Evolutionary conservation across 2,113 vertebrate species (phyloP), one percentile per base, ranked within the genome.

Genomic region (Maccullochella peelii): DNA sequence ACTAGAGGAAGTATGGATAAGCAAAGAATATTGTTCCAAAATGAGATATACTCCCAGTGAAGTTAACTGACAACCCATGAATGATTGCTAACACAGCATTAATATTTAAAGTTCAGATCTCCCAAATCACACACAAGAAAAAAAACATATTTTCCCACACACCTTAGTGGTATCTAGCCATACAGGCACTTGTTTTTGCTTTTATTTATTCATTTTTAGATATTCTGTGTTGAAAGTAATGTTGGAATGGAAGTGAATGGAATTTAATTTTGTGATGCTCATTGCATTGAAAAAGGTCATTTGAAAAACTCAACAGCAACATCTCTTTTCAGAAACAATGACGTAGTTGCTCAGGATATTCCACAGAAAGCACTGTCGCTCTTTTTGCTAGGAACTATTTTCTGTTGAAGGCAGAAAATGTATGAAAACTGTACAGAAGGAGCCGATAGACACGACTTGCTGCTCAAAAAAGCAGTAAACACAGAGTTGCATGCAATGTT

Each of bases 71-170:
- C 57, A 54, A 42, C 3, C 4, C n/a, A 50, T 54, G 54, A 68
- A 21, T 50, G n/a, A 25, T 25, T 7, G 33, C n/a, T 61, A 36
- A 52, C 5, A 21, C 6, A 21, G 36, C 36, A 21, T 77, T 65
- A 77, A 83, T 65, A 83, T 77, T 63, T 55, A 62, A 40, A 6
- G 23, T 10, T 20, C 16, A 40, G 16, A 25, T 66, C 47, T 72
- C 21, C 36, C 27, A 47, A 55, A 44, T 65, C 36, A 55, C 36
- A 36, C n/a, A n/a, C n/a, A 12, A 20, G 5, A 33, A 33, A 33
- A 2, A 54, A 58, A 57, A 8, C 18, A 10, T 5, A 57, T 54
- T 80, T 63, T 42, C 30, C 27, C 58, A 30, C 21, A 44, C 27
- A 38, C 10, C 12, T 23, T 30, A 10, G 36, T 57, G 36, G 8